Conservation (phyloP, 2,113 vertebrate genomes). For the Clinocottus analis region DNA sequence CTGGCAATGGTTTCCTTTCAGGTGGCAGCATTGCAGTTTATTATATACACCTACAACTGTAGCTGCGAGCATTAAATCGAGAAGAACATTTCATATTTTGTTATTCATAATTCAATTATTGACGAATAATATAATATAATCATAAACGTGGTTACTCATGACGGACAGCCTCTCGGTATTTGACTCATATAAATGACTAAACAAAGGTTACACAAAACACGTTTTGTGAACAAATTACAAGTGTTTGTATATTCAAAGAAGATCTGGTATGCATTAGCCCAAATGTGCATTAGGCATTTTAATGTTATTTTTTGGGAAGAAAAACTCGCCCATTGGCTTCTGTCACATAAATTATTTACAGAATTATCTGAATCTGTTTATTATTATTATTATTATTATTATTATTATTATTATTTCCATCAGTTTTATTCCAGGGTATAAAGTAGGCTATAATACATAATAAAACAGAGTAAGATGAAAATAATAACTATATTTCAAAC, state of each 20-base stretch:
- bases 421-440: background rate
- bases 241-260: background rate
- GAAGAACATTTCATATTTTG: slow-evolving; percentile 1
- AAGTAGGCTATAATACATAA: background rate
- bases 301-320: background rate
- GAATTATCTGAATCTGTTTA: background rate
- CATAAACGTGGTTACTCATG: background rate
- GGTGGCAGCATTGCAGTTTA: slow-evolving; percentile 45
- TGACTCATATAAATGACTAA: background rate
- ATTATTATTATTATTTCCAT: no score
- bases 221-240: background rate
- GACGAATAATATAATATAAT: background rate
- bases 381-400: no score
- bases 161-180: background rate
- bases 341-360: slow-evolving; percentile 2
- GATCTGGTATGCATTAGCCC: background rate
- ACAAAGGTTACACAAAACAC: background rate
- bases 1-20: slow-evolving; percentile 49
- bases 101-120: background rate
- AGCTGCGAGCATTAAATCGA: slow-evolving; percentile 16
- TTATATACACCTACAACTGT: slow-evolving; percentile 29
- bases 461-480: background rate
- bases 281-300: background rate
- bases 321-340: background rate
- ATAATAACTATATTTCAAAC: background rate